phyloP scores from a whole-genome alignment of 2,888 invertebrate species.

The Calameuta idolon region DNA sequence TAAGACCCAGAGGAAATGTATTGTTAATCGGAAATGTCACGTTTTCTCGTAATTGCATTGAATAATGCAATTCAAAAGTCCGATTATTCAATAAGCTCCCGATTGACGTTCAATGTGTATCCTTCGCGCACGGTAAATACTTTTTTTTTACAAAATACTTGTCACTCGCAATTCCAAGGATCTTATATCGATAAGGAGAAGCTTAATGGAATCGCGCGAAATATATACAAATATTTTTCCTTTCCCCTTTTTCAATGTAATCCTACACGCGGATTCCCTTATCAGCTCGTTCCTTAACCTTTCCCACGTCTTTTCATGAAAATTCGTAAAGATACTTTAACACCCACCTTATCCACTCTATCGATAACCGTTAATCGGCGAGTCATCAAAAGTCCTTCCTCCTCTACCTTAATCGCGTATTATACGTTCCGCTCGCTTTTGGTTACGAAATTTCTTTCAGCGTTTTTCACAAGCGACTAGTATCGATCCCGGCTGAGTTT shows the following conservation, averaged over 20 bases:
- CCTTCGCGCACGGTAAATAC: not conserved
- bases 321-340: not conserved
- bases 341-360: not conserved
- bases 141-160: not conserved
- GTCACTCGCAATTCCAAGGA: not conserved
- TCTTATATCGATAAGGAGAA: not conserved
- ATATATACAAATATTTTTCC: not conserved
- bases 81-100: not conserved
- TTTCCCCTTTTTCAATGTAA: not conserved
- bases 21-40: constrained; percentile 21
- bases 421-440: not conserved
- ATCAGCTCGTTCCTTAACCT: not conserved
- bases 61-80: not conserved
- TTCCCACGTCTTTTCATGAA: not conserved
- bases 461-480: not conserved
- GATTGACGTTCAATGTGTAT: not conserved
- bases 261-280: not conserved
- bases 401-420: too few relatives aligned
- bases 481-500: not conserved
- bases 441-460: not conserved
- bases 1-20: constrained; percentile 19
- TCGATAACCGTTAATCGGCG: too few relatives aligned
- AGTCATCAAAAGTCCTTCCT: too few relatives aligned
- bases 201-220: not conserved
- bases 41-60: constrained; percentile 13